phyloP scores from a whole-genome alignment of 2,113 vertebrate genomes.

The Bubo bubo region DNA sequence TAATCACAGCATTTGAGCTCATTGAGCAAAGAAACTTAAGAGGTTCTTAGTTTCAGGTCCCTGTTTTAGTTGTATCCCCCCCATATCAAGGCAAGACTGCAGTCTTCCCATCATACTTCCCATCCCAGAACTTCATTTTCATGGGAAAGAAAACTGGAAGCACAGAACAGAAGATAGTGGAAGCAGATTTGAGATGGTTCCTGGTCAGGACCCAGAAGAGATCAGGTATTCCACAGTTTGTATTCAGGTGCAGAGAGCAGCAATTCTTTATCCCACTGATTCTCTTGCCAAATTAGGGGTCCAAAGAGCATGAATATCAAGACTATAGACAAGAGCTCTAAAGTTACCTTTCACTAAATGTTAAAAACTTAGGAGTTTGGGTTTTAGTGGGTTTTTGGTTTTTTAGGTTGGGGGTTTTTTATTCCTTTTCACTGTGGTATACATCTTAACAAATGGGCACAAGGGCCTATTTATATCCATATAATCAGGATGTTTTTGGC shows the following conservation, averaged over 20 bases:
- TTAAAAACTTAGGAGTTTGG: background rate
- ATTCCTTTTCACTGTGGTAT: background rate
- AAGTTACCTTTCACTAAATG: background rate
- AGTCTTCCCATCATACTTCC: background rate
- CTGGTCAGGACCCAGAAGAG: background rate
- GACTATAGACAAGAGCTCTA: background rate
- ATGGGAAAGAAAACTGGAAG: background rate
- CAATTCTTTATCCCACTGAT: background rate
- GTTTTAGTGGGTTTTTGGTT: background rate
- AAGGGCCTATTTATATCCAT: background rate
- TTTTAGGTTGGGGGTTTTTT: background rate
- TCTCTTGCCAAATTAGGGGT: background rate
- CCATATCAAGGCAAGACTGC: background rate
- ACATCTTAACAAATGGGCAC: background rate
- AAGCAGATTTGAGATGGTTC: background rate
- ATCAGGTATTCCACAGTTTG: rapidly evolving
- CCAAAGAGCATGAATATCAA: background rate
- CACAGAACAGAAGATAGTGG: background rate
- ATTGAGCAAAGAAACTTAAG: background rate
- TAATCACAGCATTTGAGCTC: background rate
- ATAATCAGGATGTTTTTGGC: background rate
- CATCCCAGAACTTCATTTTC: background rate
- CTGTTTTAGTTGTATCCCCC: background rate
- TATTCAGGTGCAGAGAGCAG: background rate
- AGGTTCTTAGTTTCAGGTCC: background rate